Base-by-base conservation (phyloP, 2,888 invertebrate species). In the Prosapia bicincta region DNA sequence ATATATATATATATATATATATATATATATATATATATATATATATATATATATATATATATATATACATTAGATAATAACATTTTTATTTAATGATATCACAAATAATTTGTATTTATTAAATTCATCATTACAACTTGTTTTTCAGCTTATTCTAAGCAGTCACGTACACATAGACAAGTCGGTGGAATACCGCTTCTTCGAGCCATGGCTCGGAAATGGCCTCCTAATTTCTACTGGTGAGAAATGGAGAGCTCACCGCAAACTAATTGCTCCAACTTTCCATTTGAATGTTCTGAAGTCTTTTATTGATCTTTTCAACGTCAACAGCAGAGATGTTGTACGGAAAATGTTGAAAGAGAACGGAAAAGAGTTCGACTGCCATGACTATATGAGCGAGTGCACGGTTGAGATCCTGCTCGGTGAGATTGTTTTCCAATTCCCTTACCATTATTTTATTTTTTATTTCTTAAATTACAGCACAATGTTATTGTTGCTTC, bases 241-340 rank as follows among this genome's bases (percentile, higher is more conserved):
- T 83, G 91, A 91, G 81, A 94, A 93, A 89, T 95, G 95, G 95
- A 89, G 93, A 71, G 90, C 92, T 24, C 94, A 95, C 84, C 90
- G 95, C 81, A 94, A 94, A 86, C 86, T 95, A 80, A 95, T 95
- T 80, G 94, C 95, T 10, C 95, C 95, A 68, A 94, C 94, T 79
- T 95, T 95, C 90, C 94, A 95, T 83, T 87, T 95, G 85, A 95
- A 95, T 85, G 93, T 95, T 0, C 86, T 95, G 81, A 94, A 94
- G 87, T 93, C 93, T 81, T 95, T 95, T 86, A 93, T 95, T 82
- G 93, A 93, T 83, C 86, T 94, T 38, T 95, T 95, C 87, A 80
- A 79, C 72, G 75, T 74, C 65, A 80, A 81, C 77, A 79, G 79
- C 66, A 69, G 76, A 26, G 80, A 77, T 32, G 79, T 79, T 0